Evolutionary conservation across 2,113 vertebrate species (phyloP), one percentile per base, ranked within the genome.

Genomic region (Labrus mixtus): DNA sequence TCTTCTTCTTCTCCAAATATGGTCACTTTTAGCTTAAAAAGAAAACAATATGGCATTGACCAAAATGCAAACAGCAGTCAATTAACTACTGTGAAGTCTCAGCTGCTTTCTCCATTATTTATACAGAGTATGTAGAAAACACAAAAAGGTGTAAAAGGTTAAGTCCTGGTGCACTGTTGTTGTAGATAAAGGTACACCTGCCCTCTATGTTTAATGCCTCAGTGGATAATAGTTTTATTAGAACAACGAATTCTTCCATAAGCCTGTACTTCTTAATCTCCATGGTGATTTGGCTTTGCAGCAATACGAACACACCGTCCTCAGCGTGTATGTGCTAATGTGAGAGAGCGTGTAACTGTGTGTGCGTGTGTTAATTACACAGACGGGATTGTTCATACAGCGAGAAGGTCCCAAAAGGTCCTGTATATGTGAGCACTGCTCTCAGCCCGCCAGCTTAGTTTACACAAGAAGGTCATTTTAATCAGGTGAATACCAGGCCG

Each of bases 401-500:
- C 50, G 36, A 73, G 62, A 63, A 82, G 78, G 87, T 85, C 79
- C 79, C 76, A 55, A 81, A 80, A 86, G 76, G 78, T 86, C 85
- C 73, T 11, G 17, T 61, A 53, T 76, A 83, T 80, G 73, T 66
- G 66, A 19, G 22, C 69, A 8, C 41, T 60, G 55, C 88, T 85
- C 86, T 67, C 85, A 61, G 72, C 41, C 78, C 50, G 33, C 63
- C 76, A 82, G 80, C 90, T 85, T 85, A 79, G 90, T 93, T 94
- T 93, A 94, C 86, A 90, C 67, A 89, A 92, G 89, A 85, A 89
- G 89, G 87, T 90, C 83, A 85, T 94, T 94, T 93, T 91, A 92
- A 94, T 93, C 91, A 94, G 86, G 87, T 83, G 89, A 92, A 94
- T 87, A 78, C 87, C 91, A 91, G 85, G 81, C 88, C 29, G 70